These are phyloP conservation scores for Eupithecia centaureata DNA, from an alignment of 2,888 invertebrate species.

Conservation along the genomic window DNA sequence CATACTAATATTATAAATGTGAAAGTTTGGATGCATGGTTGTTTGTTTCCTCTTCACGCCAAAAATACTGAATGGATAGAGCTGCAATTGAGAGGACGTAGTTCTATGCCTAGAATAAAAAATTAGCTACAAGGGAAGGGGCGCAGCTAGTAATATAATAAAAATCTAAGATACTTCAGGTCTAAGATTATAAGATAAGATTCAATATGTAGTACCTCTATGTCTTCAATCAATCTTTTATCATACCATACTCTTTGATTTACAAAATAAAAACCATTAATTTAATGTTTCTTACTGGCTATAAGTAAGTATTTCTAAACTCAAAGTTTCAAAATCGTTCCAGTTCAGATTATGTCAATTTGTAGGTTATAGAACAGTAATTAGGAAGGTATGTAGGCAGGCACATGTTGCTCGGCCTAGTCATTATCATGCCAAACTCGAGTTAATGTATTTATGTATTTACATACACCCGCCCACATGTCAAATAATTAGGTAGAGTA, in stretches of 20 bases:
- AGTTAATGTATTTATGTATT: conserved; percentile 27
- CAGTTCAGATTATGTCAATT: conserved; percentile 31
- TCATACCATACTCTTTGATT: background rate
- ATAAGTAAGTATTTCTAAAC: background rate
- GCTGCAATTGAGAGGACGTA: too few relatives aligned
- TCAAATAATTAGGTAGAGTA: conserved; percentile 18
- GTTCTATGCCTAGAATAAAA: too few relatives aligned
- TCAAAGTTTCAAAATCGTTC: conserved; percentile 32
- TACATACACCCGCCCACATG: conserved; percentile 33
- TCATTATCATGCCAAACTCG: conserved; percentile 27
- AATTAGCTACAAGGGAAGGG: too few relatives aligned
- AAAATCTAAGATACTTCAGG: too few relatives aligned
- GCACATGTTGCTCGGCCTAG: conserved; percentile 24
- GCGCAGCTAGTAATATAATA: too few relatives aligned
- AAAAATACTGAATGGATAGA: too few relatives aligned
- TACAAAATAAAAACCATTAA: background rate
- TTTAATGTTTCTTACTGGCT: background rate
- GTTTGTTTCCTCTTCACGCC: too few relatives aligned
- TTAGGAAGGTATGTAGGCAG: conserved; percentile 5
- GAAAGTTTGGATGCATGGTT: too few relatives aligned
- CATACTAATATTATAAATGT: too few relatives aligned
- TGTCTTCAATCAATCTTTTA: background rate
- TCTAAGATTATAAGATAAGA: too few relatives aligned
- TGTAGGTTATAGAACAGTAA: conserved; percentile 22
- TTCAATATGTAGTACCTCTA: background rate